Evolutionary conservation across 2,113 vertebrate species (phyloP), one percentile per base, ranked within the genome.

Genomic region (Turdus rufiventris): DNA sequence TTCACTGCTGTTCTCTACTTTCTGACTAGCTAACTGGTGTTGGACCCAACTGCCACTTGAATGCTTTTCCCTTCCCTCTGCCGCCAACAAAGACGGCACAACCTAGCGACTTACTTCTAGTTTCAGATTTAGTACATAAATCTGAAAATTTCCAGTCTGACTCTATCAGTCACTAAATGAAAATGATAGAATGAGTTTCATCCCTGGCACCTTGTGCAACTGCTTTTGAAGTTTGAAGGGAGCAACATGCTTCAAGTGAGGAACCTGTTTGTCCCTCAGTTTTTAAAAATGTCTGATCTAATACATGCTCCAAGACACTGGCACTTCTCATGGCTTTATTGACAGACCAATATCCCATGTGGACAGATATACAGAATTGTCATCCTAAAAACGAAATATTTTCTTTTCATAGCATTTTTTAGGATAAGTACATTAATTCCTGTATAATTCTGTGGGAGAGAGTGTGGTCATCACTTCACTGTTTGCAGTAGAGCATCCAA

Each of bases 21-120:
- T 95, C 89, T 91, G 91, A 58, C 78, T 79, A 96, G 88, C 62
- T 88, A 90, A 77, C 91, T 80, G 88, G 91, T 88, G 75, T 93
- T 96, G 93, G 75, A 91, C 95, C 91, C 89, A 95, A 95, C 85
- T 96, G 94, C 94, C 82, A 63, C 75, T 66, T 3, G 29, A 93
- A 77, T 15, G 36, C 33, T 88, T 95, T 94, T 74, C 38, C 56
- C 19, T 85, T 83, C 79, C 72, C 78, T 95, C 56, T 8, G 14
- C 40, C 12, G 1, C 77, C 66, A 93, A 68, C 73, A 93, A 89
- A 92, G 77, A 21, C 1, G 0, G 38, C 42, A 85, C 38, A 96
- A 82, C 42, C 85, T 18, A 85, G n/a, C 0, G 0, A 81, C 68
- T 93, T 40, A 18, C 60, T 89, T 74, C 84, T 51, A 66, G 71